A percentile compares a stretch with the other conserved stretches of the same genome.
phyloP scores from a whole-genome alignment of 2,888 invertebrate genomes.

The Thelaira solivaga region DNA sequence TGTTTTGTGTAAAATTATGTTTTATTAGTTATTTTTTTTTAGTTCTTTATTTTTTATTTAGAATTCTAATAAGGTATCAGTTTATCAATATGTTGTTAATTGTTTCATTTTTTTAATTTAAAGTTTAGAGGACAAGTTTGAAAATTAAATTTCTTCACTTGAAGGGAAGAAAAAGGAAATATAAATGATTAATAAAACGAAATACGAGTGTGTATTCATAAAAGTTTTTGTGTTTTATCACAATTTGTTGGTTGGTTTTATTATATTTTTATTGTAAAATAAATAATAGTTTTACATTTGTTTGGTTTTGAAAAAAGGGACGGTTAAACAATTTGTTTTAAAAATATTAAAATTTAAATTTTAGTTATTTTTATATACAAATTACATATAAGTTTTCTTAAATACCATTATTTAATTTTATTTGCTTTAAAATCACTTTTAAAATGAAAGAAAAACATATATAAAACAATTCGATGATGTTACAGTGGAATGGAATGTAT shows the following conservation, averaged over 20 bases:
- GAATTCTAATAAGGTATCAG: constrained; percentile 61
- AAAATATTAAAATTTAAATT: constrained; percentile 46
- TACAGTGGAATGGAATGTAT: constrained; percentile 49
- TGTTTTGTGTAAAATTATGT: constrained; percentile 56
- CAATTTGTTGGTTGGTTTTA: constrained; percentile 33
- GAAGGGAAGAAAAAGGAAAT: not conserved
- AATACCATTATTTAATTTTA: constrained; percentile 18
- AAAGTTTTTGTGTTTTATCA: constrained; percentile 51
- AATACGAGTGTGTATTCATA: not conserved
- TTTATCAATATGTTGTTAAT: constrained; percentile 57
- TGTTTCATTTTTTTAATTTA: constrained; percentile 6
- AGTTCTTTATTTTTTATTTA: constrained; percentile 22
- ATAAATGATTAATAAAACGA: not conserved
- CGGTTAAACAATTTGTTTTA: constrained; percentile 50
- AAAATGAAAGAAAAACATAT: constrained; percentile 11
- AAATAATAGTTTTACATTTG: constrained; percentile 44
- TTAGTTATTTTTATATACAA: constrained; percentile 36
- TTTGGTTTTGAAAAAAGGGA: constrained; percentile 54
- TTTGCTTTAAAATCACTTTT: constrained; percentile 33
- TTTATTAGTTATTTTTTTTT: constrained; percentile 25
- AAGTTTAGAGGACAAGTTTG: not conserved
- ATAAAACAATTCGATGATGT: constrained; percentile 57
- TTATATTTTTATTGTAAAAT: constrained; percentile 17
- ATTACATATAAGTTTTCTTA: constrained; percentile 26
- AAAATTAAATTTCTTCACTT: not conserved